Conservation (phyloP, 1,140 invertebrate species). For the Bacillus rossius region DNA sequence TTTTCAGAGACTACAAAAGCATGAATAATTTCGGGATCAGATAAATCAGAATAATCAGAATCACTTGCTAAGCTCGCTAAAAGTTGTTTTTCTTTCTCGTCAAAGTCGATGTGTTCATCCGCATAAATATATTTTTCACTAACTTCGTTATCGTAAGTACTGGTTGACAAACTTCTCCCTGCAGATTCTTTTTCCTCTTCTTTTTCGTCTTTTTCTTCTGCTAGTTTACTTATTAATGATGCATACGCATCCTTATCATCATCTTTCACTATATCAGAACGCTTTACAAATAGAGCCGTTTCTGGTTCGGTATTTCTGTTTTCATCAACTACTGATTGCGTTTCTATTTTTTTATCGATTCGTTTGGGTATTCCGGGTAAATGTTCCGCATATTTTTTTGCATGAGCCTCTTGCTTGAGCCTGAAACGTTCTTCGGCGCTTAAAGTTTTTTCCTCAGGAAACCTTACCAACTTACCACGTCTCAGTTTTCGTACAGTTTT, state of each 20-base stretch:
- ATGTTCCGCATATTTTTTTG: not conserved
- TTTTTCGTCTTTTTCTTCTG: not conserved
- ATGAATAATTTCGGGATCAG: no score
- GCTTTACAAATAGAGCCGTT: not conserved
- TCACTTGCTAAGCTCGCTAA: not conserved
- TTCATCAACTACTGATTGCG: not conserved
- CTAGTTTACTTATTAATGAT: not conserved
- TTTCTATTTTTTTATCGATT: not conserved
- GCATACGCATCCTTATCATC: not conserved
- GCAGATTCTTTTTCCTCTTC: not conserved
- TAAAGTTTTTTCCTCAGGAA: not conserved
- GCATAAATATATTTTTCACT: not conserved
- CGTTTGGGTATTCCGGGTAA: not conserved
- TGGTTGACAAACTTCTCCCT: not conserved
- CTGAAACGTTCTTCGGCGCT: not conserved
- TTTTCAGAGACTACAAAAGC: no score
- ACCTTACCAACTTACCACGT: not conserved
- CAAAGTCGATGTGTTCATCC: not conserved
- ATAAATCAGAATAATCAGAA: not conserved
- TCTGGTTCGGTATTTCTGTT: not conserved
- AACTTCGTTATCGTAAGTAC: not conserved
- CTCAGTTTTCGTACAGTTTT: not conserved
- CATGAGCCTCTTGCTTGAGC: not conserved
- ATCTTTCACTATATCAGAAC: not conserved
- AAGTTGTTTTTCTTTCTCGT: not conserved